phyloP scores from a whole-genome alignment of 2,113 vertebrate species.

The Rhinopomastus cyanomelas region DNA sequence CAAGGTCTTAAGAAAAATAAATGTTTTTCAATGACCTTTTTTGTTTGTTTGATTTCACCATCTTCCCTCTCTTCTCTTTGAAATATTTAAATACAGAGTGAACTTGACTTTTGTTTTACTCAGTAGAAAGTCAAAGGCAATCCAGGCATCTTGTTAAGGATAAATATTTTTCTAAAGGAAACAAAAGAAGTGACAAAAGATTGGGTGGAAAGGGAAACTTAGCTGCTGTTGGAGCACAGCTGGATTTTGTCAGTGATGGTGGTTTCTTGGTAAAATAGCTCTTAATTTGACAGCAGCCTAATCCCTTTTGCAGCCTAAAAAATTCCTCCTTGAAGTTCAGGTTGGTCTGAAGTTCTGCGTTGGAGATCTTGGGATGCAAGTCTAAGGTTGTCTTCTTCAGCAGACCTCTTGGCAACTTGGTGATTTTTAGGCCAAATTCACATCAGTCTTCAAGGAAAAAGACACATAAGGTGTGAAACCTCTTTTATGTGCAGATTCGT shows the following conservation, averaged over 20 bases:
- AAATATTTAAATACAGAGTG: slow-evolving; percentile 13
- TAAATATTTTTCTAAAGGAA: slow-evolving; percentile 61
- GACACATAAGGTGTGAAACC: not conserved
- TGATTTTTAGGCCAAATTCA: not conserved
- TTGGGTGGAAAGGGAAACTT: slow-evolving; percentile 24
- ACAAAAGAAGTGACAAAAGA: slow-evolving; percentile 49
- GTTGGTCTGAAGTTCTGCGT: not conserved
- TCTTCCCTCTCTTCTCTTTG: not conserved
- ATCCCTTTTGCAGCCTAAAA: not conserved
- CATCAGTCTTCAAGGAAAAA: not conserved
- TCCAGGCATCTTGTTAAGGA: not conserved
- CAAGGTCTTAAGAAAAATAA: not conserved
- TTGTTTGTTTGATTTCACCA: not conserved
- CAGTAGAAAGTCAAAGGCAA: slow-evolving; percentile 15
- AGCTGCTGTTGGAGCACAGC: slow-evolving; percentile 11
- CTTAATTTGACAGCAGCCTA: not conserved
- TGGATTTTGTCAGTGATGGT: slow-evolving; percentile 22
- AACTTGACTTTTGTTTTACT: slow-evolving; percentile 42
- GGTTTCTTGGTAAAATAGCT: not conserved
- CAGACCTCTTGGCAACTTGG: not conserved
- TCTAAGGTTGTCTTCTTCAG: not conserved
- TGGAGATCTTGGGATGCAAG: not conserved
- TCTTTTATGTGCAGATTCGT: not conserved
- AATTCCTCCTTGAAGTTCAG: not conserved
- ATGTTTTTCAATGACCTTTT: not conserved